These are phyloP conservation scores for Catharus minimus DNA, from an alignment of 2,113 vertebrate species.

Conservation along the genomic window DNA sequence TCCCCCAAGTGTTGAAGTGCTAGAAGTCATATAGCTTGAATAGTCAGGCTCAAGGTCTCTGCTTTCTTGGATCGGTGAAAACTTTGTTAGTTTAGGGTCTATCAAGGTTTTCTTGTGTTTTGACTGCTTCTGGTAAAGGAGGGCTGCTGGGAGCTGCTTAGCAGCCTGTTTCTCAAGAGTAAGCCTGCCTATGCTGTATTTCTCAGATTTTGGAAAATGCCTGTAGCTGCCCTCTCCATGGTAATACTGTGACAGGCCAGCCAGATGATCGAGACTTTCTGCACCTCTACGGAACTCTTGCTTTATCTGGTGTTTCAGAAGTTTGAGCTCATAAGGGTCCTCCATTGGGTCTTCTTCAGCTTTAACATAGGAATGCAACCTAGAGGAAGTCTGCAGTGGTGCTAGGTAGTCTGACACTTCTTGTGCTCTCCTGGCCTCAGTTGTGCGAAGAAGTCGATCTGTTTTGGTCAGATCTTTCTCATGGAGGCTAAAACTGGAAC, in stretches of 20 bases:
- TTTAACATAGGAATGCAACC: constrained; percentile 91
- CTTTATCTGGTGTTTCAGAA: constrained; percentile 97
- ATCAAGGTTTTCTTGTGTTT: constrained; percentile 94
- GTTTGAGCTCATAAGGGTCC: constrained; percentile 95
- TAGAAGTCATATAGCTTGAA: constrained; percentile 89
- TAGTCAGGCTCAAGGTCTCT: constrained; percentile 94
- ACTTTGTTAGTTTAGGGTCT: constrained; percentile 94
- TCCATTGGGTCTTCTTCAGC: constrained; percentile 96
- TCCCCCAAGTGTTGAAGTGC: constrained; percentile 87
- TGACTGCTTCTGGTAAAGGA: constrained; percentile 95
- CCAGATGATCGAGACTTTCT: constrained; percentile 91
- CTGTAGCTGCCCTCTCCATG: constrained; percentile 88
- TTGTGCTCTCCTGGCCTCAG: constrained; percentile 87
- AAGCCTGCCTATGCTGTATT: constrained; percentile 95
- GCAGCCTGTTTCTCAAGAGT: constrained; percentile 98
- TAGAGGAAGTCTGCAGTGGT: constrained; percentile 83
- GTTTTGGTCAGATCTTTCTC: constrained; percentile 94
- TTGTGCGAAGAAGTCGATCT: constrained; percentile 87
- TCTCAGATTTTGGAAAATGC: constrained; percentile 95
- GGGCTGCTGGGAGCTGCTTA: constrained; percentile 94
- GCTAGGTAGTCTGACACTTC: constrained; percentile 94
- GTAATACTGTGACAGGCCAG: constrained; percentile 90
- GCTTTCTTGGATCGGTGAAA: constrained; percentile 95
- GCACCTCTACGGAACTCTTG: constrained; percentile 95
- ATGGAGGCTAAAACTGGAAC: constrained; percentile 89